Conservation (phyloP, 2,888 invertebrate genomes). For the Andrena haemorrhoa region DNA sequence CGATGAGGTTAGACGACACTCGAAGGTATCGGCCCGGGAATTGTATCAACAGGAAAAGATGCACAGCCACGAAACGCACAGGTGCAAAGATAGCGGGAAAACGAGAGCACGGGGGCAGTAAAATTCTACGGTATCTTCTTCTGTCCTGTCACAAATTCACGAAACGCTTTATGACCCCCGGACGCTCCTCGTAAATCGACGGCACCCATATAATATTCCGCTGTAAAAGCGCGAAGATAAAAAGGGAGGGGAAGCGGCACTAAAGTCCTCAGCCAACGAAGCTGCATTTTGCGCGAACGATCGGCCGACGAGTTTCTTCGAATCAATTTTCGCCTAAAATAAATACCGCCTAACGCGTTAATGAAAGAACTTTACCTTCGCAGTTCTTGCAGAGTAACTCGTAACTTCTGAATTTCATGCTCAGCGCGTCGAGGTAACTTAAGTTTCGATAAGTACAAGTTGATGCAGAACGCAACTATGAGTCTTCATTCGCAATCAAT, state of each 20-base stretch:
- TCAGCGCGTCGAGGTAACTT: too few relatives aligned
- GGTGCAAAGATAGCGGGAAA: slow-evolving; percentile 51
- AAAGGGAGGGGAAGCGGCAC: slow-evolving; percentile 2
- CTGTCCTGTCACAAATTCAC: slow-evolving; percentile 75
- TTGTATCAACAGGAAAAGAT: slow-evolving; percentile 8
- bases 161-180: slow-evolving; percentile 54
- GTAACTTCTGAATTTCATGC: too few relatives aligned
- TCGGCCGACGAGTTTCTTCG: slow-evolving; percentile 26
- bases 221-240: slow-evolving; percentile 57
- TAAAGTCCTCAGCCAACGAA: slow-evolving; percentile 23
- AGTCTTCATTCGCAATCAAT: too few relatives aligned
- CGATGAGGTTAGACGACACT: slow-evolving; percentile 6
- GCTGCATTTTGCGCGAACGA: slow-evolving; percentile 19
- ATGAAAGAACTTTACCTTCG: background rate
- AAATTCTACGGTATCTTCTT: slow-evolving; percentile 76
- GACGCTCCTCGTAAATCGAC: slow-evolving; percentile 66
- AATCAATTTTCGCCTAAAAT: slow-evolving; percentile 33
- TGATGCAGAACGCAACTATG: too few relatives aligned
- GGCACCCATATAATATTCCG: slow-evolving; percentile 57
- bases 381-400: too few relatives aligned
- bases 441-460: too few relatives aligned
- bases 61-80: slow-evolving; percentile 15
- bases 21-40: slow-evolving; percentile 35
- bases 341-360: background rate
- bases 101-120: slow-evolving; percentile 65